Percentiles rank a stretch among this genome's conserved stretches.
Evolutionary conservation across 2,113 vertebrate genomes (phyloP).

Genomic region (Erythrocercus mccallii): DNA sequence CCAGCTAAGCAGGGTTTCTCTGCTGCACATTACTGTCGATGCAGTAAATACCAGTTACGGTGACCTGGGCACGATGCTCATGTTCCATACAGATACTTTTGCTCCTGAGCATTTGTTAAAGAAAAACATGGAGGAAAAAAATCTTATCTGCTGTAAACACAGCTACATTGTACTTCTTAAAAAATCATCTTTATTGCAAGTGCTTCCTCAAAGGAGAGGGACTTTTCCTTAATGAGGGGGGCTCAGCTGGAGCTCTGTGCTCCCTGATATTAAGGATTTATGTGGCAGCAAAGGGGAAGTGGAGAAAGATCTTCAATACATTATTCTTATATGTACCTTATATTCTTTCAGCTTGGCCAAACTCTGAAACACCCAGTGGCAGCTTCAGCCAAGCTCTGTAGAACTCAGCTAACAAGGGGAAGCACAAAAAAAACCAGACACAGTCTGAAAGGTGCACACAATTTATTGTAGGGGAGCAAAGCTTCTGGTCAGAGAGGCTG

Average conservation of each 20-base stretch:
- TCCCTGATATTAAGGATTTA: not conserved
- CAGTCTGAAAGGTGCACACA: not conserved
- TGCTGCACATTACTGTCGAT: not conserved
- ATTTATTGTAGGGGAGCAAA: not conserved
- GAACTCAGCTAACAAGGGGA: not conserved
- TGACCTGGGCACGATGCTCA: not conserved
- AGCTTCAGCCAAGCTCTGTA: not conserved
- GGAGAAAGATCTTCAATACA: not conserved
- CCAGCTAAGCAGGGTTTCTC: not conserved
- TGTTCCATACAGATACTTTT: not conserved
- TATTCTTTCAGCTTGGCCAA: not conserved
- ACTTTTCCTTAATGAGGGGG: not conserved
- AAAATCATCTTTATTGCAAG: not conserved
- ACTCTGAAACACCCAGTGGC: not conserved
- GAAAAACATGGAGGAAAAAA: not conserved
- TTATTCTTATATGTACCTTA: not conserved
- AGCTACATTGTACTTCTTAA: not conserved
- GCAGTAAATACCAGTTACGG: not conserved
- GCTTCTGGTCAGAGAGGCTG: not conserved
- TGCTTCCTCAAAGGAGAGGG: not conserved
- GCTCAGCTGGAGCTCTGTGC: not conserved
- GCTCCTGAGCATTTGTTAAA: conserved; percentile 2
- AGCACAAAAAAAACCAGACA: not conserved
- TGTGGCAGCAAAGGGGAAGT: not conserved
- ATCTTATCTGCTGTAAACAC: conserved; percentile 8